phyloP scores from a whole-genome alignment of 2,113 vertebrate species.

The Turnix velox region DNA sequence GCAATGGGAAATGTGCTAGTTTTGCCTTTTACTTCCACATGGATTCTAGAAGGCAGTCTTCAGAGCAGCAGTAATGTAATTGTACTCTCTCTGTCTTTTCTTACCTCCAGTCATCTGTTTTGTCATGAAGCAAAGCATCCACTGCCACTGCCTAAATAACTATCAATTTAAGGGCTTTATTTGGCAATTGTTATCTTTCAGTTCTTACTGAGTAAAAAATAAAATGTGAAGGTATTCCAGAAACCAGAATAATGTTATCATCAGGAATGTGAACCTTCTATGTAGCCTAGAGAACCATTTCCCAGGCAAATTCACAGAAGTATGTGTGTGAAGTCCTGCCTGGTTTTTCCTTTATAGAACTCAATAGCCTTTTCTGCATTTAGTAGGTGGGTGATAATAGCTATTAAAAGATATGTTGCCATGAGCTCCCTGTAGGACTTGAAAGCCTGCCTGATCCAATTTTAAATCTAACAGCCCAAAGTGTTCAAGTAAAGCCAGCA shows the following conservation, averaged over 20 bases:
- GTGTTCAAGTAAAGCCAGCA: neutral
- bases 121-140: neutral
- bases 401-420: neutral
- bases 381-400: neutral
- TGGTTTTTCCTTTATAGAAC: neutral
- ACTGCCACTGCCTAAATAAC: neutral
- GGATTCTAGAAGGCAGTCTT: neutral
- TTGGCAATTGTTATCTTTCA: neutral
- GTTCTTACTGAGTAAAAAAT: neutral
- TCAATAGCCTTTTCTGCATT: neutral
- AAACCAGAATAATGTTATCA: neutral
- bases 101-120: neutral
- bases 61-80: neutral
- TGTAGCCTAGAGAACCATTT: neutral
- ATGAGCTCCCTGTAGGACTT: neutral
- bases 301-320: neutral
- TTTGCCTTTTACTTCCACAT: neutral
- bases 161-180: neutral
- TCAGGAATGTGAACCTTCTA: neutral
- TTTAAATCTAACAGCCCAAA: neutral
- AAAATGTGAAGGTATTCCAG: neutral
- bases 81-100: neutral
- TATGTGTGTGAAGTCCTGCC: rapidly evolving
- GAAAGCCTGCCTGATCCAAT: neutral
- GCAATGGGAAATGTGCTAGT: neutral